Percentiles rank a stretch among this genome's conserved stretches.
Evolutionary conservation across 1,140 invertebrate species (phyloP).

Genomic region (Drosophila kepulauana): DNA sequence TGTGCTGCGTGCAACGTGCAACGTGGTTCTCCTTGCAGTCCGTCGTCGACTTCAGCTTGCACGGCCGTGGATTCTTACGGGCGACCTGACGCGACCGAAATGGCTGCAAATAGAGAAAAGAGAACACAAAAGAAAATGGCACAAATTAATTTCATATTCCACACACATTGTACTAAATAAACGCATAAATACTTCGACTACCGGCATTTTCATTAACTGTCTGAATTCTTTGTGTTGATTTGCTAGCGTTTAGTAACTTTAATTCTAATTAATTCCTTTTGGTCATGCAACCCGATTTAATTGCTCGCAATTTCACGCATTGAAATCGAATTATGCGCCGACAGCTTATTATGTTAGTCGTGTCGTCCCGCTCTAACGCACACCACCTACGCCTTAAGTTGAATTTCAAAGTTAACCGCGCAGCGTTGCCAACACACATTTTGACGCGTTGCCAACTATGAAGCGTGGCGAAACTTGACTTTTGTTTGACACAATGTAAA

Average conservation of each 20-base stretch:
- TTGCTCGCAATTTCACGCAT: slow-evolving; percentile 3
- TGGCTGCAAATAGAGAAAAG: slow-evolving; percentile 37
- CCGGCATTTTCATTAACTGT: slow-evolving; percentile 13
- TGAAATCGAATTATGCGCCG: slow-evolving; percentile 17
- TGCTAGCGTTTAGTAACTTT: slow-evolving; percentile 5
- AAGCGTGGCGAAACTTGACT: neutral
- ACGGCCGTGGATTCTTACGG: slow-evolving; percentile 56
- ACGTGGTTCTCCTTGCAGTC: slow-evolving; percentile 17
- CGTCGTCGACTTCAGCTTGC: slow-evolving; percentile 39
- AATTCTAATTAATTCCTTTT: slow-evolving; percentile 3
- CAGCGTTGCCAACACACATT: neutral
- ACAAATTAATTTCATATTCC: neutral
- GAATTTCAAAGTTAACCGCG: slow-evolving; percentile 6
- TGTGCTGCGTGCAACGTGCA: slow-evolving; percentile 39
- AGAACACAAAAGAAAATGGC: neutral
- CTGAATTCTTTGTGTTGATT: neutral
- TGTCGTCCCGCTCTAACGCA: slow-evolving; percentile 10
- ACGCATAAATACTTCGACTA: neutral
- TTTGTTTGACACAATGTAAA: neutral
- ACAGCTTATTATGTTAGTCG: neutral
- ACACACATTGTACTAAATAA: neutral
- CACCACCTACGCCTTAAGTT: neutral
- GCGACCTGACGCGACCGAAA: slow-evolving; percentile 31
- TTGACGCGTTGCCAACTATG: slow-evolving; percentile 5
- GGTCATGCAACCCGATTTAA: neutral